Evolutionary conservation across 2,888 invertebrate species (phyloP).

Genomic region (Eurois occulta): DNA sequence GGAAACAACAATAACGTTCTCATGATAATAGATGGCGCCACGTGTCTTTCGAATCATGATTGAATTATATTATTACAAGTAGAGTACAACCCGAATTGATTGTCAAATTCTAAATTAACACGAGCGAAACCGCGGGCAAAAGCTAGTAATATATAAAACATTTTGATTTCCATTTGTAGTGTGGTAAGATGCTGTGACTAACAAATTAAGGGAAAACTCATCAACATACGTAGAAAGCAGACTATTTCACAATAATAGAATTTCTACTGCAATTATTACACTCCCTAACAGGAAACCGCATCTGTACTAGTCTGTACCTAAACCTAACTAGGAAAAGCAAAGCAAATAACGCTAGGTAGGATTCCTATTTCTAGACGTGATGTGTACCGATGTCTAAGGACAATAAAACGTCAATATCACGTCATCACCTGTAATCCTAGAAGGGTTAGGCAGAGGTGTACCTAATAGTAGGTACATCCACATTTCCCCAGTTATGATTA

Average conservation of each 20-base stretch:
- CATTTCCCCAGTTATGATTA: too few relatives aligned
- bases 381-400: background rate
- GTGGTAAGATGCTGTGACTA: constrained; percentile 11
- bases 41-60: too few relatives aligned
- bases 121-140: too few relatives aligned
- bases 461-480: too few relatives aligned
- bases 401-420: background rate
- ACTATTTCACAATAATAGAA: constrained; percentile 3
- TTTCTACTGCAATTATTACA: background rate
- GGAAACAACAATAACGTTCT: too few relatives aligned
- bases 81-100: too few relatives aligned
- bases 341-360: background rate
- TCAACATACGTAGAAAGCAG: background rate
- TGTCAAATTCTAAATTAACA: too few relatives aligned
- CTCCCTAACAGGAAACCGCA: background rate
- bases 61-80: too few relatives aligned
- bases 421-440: too few relatives aligned
- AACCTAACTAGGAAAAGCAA: background rate
- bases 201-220: constrained; percentile 6
- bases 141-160: too few relatives aligned
- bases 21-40: too few relatives aligned
- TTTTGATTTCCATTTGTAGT: background rate
- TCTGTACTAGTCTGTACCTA: background rate
- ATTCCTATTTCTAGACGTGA: background rate
- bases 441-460: too few relatives aligned